Conservation (phyloP, 2,797 vertebrate species). For the Gouania willdenowi region DNA sequence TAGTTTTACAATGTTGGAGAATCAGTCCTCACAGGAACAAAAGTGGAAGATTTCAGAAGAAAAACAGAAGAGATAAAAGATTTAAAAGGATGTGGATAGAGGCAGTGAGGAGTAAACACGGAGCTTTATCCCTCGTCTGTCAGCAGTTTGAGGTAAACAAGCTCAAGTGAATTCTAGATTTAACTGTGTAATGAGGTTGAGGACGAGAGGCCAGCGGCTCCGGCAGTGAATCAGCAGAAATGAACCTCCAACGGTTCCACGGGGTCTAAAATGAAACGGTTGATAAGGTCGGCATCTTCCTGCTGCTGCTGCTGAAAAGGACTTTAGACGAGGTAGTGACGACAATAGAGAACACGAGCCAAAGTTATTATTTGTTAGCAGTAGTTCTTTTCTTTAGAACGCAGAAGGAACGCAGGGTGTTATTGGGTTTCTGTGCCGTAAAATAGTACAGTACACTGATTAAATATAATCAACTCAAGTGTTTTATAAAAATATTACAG, state of each 20-base stretch:
- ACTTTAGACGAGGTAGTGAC: too few species aligned
- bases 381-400: too few species aligned
- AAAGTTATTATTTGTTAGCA: too few species aligned
- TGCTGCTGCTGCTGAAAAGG: too few species aligned
- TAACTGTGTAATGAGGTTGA: conserved; percentile 18
- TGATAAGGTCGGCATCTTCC: conserved; percentile 6
- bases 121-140: background rate
- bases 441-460: too few species aligned
- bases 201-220: conserved; percentile 9
- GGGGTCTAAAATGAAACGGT: background rate
- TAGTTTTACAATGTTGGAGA: too few species aligned
- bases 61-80: background rate
- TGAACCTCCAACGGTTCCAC: conserved; percentile 3
- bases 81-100: background rate
- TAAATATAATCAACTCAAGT: too few species aligned
- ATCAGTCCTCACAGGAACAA: too few species aligned
- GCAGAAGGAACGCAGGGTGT: too few species aligned
- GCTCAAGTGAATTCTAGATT: conserved; percentile 8
- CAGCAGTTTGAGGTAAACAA: conserved; percentile 23
- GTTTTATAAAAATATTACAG: too few species aligned
- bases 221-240: conserved; percentile 4
- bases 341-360: too few species aligned
- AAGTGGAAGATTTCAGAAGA: background rate
- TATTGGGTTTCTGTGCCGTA: too few species aligned
- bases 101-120: background rate